phyloP scores from a whole-genome alignment of 2,888 invertebrate genomes.

The Dicycla oo region DNA sequence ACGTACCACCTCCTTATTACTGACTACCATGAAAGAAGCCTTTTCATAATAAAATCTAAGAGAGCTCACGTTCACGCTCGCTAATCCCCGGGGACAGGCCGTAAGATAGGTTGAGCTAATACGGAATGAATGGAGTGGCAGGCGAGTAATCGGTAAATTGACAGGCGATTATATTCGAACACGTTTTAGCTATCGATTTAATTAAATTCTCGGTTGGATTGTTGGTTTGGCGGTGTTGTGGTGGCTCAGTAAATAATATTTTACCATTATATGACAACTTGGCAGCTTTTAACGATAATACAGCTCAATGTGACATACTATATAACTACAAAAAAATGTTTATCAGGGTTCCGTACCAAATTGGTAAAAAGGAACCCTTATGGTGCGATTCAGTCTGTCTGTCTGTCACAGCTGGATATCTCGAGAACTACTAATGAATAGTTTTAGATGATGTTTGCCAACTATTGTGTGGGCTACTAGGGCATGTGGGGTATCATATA shows the following conservation, averaged over 20 bases:
- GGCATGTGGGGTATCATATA: no score
- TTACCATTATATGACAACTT: not conserved
- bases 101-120: conserved; percentile 26
- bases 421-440: no score
- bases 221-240: not conserved
- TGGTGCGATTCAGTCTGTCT: no score
- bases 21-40: conserved; percentile 14
- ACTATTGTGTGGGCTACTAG: no score
- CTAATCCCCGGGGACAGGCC: conserved; percentile 31
- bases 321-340: no score
- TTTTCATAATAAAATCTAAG: conserved; percentile 30
- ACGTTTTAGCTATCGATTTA: conserved; percentile 20
- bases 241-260: not conserved
- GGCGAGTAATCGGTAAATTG: conserved; percentile 33
- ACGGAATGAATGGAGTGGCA: conserved; percentile 28
- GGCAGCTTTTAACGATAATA: not conserved
- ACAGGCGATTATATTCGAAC: conserved; percentile 41
- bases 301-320: no score
- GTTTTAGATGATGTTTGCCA: no score
- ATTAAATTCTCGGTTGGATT: conserved; percentile 7
- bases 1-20: conserved; percentile 5
- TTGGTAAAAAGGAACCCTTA: no score
- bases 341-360: no score
- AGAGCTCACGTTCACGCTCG: not conserved
- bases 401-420: no score